phyloP scores from a whole-genome alignment of 1,140 invertebrate species.

The Homarus americanus region DNA sequence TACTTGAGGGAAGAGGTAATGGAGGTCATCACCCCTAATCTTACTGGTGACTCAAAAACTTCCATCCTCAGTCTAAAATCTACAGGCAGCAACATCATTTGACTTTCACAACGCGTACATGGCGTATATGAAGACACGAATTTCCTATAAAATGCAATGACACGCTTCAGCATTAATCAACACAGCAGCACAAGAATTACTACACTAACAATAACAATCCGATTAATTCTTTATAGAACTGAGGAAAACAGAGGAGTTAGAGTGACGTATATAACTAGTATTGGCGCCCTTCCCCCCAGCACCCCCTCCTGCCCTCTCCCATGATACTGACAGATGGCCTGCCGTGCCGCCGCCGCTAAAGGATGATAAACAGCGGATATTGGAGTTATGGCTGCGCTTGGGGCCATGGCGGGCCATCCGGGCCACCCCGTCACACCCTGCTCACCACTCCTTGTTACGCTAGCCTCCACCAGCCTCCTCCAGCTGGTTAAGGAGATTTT shows the following conservation, averaged over 20 bases:
- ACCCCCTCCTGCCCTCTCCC: too few relatives aligned
- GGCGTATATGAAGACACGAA: too few relatives aligned
- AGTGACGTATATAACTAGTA: neutral
- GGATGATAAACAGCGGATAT: constrained; percentile 38
- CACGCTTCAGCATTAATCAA: too few relatives aligned
- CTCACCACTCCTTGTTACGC: constrained; percentile 16
- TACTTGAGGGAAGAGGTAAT: too few relatives aligned
- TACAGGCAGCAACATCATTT: too few relatives aligned
- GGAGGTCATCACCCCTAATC: too few relatives aligned
- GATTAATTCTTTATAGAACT: too few relatives aligned
- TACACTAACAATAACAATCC: too few relatives aligned
- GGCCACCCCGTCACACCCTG: neutral
- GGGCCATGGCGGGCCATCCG: neutral
- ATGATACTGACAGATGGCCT: constrained; percentile 40
- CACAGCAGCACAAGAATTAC: neutral
- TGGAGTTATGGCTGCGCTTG: constrained; percentile 7
- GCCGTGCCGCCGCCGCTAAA: constrained; percentile 7
- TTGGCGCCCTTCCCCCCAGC: neutral
- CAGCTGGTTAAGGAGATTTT: constrained; percentile 33
- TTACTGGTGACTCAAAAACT: too few relatives aligned
- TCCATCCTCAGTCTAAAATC: too few relatives aligned
- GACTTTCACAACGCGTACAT: too few relatives aligned
- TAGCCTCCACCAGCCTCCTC: neutral
- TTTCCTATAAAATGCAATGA: too few relatives aligned
- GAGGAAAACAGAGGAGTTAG: neutral